Conservation (phyloP, 2,888 invertebrate species). For the Diabrotica balteata region DNA sequence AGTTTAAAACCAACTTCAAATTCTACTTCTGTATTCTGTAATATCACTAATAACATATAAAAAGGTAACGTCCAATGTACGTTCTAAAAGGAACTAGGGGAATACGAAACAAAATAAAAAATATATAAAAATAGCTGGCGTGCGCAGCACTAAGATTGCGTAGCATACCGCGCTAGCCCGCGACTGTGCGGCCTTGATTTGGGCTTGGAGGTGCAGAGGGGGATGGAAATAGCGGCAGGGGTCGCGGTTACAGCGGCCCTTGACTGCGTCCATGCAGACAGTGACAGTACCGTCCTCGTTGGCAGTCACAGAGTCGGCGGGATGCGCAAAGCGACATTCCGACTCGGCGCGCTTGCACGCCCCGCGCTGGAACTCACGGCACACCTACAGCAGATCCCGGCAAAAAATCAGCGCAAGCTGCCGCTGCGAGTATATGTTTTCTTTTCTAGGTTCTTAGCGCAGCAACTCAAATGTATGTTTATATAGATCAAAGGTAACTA, state of each 20-base stretch:
- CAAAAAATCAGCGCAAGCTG: constrained; percentile 55
- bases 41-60: background rate
- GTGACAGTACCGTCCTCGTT: constrained; percentile 99
- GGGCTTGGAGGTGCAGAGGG: constrained; percentile 99
- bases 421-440: constrained; percentile 50
- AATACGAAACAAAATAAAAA: constrained; percentile 28
- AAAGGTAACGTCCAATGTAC: background rate
- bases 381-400: constrained; percentile 77
- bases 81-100: constrained; percentile 3
- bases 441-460: background rate
- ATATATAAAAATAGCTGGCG: constrained; percentile 53
- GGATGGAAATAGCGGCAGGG: constrained; percentile 99
- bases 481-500: too few relatives aligned
- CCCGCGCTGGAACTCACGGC: constrained; percentile 99
- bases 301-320: constrained; percentile 94
- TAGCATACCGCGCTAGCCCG: constrained; percentile 88
- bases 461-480: too few relatives aligned
- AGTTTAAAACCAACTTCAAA: too few relatives aligned
- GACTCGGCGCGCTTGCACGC: constrained; percentile 97
- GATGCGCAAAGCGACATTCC: constrained; percentile 99
- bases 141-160: constrained; percentile 65
- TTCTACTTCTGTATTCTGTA: too few relatives aligned
- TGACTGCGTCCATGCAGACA: constrained; percentile 99
- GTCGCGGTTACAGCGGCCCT: constrained; percentile 98
- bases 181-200: constrained; percentile 98